Evolutionary conservation across 2,797 vertebrate species (phyloP).

Genomic region (Babyrousa celebensis): DNA sequence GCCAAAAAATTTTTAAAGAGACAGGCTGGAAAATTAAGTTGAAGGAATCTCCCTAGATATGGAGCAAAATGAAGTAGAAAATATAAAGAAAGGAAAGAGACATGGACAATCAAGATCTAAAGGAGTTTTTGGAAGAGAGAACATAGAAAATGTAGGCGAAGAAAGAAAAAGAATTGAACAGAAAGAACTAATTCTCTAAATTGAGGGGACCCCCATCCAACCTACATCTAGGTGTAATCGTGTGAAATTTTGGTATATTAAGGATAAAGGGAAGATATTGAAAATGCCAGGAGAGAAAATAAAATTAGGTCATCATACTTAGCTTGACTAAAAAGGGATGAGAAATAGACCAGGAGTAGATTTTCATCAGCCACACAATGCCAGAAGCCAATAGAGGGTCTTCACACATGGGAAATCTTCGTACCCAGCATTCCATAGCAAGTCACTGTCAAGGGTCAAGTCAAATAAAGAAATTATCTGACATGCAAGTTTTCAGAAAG

Average conservation of each 20-base stretch:
- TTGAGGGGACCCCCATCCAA: not conserved
- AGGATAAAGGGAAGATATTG: not conserved
- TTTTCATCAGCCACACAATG: not conserved
- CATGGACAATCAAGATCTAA: conserved; percentile 22
- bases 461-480: conserved; percentile 23
- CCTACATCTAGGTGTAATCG: not conserved
- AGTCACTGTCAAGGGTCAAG: not conserved
- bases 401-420: not conserved
- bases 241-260: conserved; percentile 48
- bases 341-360: conserved; percentile 35
- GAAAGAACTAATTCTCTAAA: conserved; percentile 13
- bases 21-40: conserved; percentile 5
- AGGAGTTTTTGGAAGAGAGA: not conserved
- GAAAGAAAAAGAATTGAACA: not conserved
- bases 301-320: not conserved
- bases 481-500: conserved; percentile 8
- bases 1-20: not conserved
- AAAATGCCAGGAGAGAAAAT: not conserved
- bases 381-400: not conserved
- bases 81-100: not conserved
- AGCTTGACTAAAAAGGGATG: not conserved
- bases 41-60: not conserved
- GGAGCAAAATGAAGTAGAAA: conserved; percentile 43
- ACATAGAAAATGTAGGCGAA: not conserved
- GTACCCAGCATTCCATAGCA: not conserved